A percentile compares a stretch with the other conserved stretches of the same genome.
These are phyloP conservation scores for Haemorhous mexicanus DNA, from an alignment of 2,113 vertebrate species.

Conservation along the genomic window DNA sequence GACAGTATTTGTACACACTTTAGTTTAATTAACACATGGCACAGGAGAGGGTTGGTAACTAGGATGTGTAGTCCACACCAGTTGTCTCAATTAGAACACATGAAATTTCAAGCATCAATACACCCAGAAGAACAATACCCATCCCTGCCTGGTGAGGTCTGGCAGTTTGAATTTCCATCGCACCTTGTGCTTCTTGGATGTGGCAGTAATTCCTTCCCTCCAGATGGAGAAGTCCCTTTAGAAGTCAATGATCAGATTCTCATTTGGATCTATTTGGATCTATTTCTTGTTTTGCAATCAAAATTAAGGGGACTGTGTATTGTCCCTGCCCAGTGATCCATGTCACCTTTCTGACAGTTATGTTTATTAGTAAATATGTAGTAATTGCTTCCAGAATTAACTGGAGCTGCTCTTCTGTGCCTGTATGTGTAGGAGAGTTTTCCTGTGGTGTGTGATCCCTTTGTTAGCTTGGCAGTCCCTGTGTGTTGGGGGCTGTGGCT, in stretches of 20 bases:
- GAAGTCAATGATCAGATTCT: conserved; percentile 16
- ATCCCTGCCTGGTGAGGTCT: background rate
- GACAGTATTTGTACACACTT: conserved; percentile 60
- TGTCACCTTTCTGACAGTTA: conserved; percentile 19
- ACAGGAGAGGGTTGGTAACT: conserved; percentile 36
- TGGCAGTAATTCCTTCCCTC: background rate
- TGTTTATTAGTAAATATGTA: conserved; percentile 50
- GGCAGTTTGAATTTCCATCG: background rate
- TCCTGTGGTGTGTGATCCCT: background rate
- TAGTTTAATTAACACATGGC: conserved; percentile 65
- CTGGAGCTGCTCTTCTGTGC: background rate
- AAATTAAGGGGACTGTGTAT: background rate
- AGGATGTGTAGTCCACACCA: conserved; percentile 54
- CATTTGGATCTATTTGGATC: conserved; percentile 36
- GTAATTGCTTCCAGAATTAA: conserved; percentile 42
- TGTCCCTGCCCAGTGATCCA: conserved; percentile 33
- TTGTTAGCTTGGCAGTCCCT: background rate
- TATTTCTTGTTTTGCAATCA: conserved; percentile 33
- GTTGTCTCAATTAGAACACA: conserved; percentile 17
- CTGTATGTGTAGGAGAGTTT: background rate
- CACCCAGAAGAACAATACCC: background rate
- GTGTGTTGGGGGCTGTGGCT: background rate
- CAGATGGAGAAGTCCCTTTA: conserved; percentile 26
- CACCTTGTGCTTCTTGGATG: conserved; percentile 1
- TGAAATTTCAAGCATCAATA: conserved; percentile 3